Base-by-base conservation (phyloP, 2,888 invertebrate species). In the Nomada goodeniana region DNA sequence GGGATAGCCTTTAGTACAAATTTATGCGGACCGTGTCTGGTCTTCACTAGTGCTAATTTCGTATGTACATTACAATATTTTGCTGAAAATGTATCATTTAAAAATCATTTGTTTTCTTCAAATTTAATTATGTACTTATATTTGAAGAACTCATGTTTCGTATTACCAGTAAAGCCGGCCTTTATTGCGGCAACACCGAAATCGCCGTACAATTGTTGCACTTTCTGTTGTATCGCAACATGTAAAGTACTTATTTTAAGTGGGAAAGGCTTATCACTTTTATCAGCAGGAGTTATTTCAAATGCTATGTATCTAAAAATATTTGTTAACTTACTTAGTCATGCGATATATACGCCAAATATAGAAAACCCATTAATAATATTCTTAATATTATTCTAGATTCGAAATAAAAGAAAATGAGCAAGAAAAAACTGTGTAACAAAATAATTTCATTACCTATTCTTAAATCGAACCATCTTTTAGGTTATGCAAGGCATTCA, bases 11-110 rank as follows among this genome's bases (percentile, higher is more conserved):
- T 96, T 0, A 96, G 94, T 0, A 97, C 94, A 92, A 96, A 95
- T 89, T 94, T 95, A 90, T 98, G 97, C 3, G 97, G 97, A 0
- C 97, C 97, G 92, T 97, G 97, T 69, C 97, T 94, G 23, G 95
- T 95, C 89, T 97, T 95, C 68, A 98, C 94, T 50, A 98, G 95
- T 0, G 96, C 97, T 88, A 97, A 96, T 94, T 96, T 95, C 0
- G 97, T 97, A 78, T 95, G 95, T 86, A 96, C 95, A 93, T 97
- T 97, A 91, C 97, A 97, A 94, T 98, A 97, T 94, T 97, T 97
- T 36, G 96, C 96, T 91, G 95, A 10, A 85, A 81, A 55, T 10
- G 47, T 53, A 73, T 79, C 63, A 50, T 20, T 26, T 52, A 61
- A 50, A 4, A 55, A 55, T 64, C 0, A 0, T 2, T n/a, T 20